These are phyloP conservation scores for Corydoras sp. DNA, from an alignment of 2,113 vertebrate species.

Conservation along the genomic window DNA sequence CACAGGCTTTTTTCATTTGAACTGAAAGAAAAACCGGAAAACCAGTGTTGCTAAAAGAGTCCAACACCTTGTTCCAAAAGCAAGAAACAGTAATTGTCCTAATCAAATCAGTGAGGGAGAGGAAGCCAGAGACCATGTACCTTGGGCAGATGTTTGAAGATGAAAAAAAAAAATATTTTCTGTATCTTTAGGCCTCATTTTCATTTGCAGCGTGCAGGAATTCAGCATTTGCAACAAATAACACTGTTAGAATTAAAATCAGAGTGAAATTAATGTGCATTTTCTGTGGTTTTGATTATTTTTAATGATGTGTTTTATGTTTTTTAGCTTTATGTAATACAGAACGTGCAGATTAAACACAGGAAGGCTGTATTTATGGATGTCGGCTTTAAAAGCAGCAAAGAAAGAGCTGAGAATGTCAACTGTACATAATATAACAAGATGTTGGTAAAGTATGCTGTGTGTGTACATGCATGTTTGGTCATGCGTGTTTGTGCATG, in stretches of 20 bases:
- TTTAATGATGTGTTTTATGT: too few relatives aligned
- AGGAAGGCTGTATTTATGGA: too few relatives aligned
- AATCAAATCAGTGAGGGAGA: constrained; percentile 79
- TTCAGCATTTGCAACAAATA: background rate
- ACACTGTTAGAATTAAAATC: background rate
- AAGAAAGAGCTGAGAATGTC: too few relatives aligned
- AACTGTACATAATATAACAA: too few relatives aligned
- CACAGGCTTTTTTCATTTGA: constrained; percentile 59
- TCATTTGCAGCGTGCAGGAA: background rate
- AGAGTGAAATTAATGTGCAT: background rate
- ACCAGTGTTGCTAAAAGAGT: constrained; percentile 71
- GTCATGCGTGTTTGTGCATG: too few relatives aligned
- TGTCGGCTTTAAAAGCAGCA: too few relatives aligned
- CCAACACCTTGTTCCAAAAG: constrained; percentile 67
- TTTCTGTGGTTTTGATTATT: background rate
- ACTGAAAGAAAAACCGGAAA: constrained; percentile 75
- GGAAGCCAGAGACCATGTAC: constrained; percentile 63
- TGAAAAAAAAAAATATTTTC: background rate
- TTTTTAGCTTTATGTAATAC: too few relatives aligned
- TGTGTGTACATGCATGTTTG: too few relatives aligned
- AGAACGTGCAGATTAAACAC: too few relatives aligned
- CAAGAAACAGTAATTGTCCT: constrained; percentile 70
- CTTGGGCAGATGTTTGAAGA: constrained; percentile 64
- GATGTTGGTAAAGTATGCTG: too few relatives aligned
- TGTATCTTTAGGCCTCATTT: background rate